A percentile compares a stretch with the other conserved stretches of the same genome.
Evolutionary conservation across 2,113 vertebrate genomes (phyloP).

Genomic region (Antigone vipio): DNA sequence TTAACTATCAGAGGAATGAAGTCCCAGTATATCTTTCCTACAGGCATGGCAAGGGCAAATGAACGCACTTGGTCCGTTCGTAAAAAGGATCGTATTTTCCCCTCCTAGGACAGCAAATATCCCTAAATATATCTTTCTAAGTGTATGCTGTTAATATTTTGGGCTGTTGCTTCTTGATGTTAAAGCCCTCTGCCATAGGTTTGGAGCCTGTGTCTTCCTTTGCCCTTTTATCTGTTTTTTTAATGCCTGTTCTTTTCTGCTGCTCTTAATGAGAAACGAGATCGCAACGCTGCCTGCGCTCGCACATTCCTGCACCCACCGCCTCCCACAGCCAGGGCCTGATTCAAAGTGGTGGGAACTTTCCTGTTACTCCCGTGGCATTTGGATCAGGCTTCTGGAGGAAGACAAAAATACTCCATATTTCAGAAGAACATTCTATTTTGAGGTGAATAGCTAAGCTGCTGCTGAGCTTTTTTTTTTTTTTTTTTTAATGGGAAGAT

Average conservation of each 20-base stretch:
- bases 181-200: background rate
- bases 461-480: no score
- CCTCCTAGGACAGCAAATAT: background rate
- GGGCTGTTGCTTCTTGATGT: background rate
- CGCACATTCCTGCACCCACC: constrained; percentile 31
- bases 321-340: constrained; percentile 28
- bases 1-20: background rate
- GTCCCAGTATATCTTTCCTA: background rate
- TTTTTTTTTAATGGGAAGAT: background rate
- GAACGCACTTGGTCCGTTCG: background rate
- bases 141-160: background rate
- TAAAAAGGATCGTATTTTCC: background rate
- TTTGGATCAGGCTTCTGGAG: constrained; percentile 23
- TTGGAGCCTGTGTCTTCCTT: background rate
- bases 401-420: background rate
- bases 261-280: background rate
- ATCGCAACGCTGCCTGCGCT: background rate
- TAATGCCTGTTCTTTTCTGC: background rate
- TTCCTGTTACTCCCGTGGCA: background rate
- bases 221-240: background rate
- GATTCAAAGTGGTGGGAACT: background rate
- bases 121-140: background rate
- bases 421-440: constrained; percentile 36
- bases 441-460: background rate
- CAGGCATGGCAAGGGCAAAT: background rate